phyloP scores from a whole-genome alignment of 2,113 vertebrate species.

The Sporophila hypoxantha region DNA sequence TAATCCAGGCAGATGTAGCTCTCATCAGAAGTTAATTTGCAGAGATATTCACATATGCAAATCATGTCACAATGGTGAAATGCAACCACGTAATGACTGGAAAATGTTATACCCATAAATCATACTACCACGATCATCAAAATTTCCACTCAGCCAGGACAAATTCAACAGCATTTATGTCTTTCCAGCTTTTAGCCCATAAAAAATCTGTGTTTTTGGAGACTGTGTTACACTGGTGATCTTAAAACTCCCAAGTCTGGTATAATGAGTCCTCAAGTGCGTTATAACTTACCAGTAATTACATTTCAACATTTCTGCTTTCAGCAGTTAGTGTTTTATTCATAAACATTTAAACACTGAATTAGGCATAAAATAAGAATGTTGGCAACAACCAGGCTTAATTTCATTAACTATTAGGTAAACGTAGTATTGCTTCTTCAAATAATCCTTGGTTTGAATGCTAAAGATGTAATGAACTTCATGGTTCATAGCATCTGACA shows the following conservation, averaged over 20 bases:
- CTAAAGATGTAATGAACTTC: constrained; percentile 99
- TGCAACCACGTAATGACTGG: constrained; percentile 89
- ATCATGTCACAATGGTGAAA: constrained; percentile 86
- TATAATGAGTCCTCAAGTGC: constrained; percentile 80
- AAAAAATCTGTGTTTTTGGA: constrained; percentile 76
- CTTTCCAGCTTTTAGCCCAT: constrained; percentile 74
- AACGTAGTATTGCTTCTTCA: constrained; percentile 88
- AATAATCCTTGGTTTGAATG: constrained; percentile 94
- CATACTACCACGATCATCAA: constrained; percentile 87
- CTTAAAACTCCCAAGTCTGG: constrained; percentile 77
- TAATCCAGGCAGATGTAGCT: constrained; percentile 90
- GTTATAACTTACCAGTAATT: constrained; percentile 83
- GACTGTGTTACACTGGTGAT: constrained; percentile 70
- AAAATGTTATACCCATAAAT: constrained; percentile 90
- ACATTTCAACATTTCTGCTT: constrained; percentile 81
- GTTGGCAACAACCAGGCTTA: constrained; percentile 79
- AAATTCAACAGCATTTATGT: constrained; percentile 78
- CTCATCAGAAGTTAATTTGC: constrained; percentile 86
- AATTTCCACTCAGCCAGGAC: constrained; percentile 91
- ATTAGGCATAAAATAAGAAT: constrained; percentile 79
- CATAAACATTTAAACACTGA: constrained; percentile 82
- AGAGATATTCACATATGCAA: constrained; percentile 93
- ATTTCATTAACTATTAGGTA: constrained; percentile 92
- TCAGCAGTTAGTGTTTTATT: constrained; percentile 81
- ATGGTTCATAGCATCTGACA: constrained; percentile 98